Evolutionary conservation across 2,797 vertebrate genomes (phyloP).

Genomic region (Muraenolepis orangiensis): DNA sequence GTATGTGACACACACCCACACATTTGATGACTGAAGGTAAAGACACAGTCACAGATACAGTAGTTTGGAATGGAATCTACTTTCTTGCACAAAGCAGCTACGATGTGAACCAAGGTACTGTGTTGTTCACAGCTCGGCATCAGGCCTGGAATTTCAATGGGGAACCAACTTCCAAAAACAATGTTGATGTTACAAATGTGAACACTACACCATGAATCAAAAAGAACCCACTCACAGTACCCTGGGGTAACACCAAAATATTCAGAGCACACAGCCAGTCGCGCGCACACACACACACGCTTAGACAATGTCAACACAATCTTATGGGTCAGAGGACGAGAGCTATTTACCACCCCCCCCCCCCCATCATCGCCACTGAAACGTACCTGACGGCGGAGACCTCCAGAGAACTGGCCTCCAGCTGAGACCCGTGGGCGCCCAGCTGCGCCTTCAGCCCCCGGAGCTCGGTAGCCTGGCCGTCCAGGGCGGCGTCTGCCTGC

Average conservation of each 20-base stretch:
- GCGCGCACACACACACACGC: constrained; percentile 49
- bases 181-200: constrained; percentile 5
- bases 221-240: constrained; percentile 18
- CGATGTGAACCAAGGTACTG: constrained; percentile 16
- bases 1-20: constrained; percentile 32
- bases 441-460: constrained; percentile 44
- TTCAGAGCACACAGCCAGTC: constrained; percentile 22
- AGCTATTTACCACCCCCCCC: constrained; percentile 40
- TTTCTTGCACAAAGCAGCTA: neutral
- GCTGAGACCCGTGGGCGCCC: too few species aligned
- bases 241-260: constrained; percentile 22
- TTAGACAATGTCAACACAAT: constrained; percentile 57
- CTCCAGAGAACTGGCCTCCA: constrained; percentile 48
- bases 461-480: constrained; percentile 45
- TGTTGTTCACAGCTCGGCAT: constrained; percentile 2
- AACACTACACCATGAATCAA: constrained; percentile 17
- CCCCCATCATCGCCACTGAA: neutral
- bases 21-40: neutral
- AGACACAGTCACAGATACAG: neutral
- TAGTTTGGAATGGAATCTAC: neutral
- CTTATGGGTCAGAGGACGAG: constrained; percentile 57
- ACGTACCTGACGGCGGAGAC: constrained; percentile 58
- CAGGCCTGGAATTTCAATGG: neutral
- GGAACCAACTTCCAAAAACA: neutral
- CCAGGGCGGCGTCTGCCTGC: constrained; percentile 34